Evolutionary conservation across 2,888 invertebrate genomes (phyloP), one percentile per base, ranked within the genome.

Genomic region (Mythimna lalbum): DNA sequence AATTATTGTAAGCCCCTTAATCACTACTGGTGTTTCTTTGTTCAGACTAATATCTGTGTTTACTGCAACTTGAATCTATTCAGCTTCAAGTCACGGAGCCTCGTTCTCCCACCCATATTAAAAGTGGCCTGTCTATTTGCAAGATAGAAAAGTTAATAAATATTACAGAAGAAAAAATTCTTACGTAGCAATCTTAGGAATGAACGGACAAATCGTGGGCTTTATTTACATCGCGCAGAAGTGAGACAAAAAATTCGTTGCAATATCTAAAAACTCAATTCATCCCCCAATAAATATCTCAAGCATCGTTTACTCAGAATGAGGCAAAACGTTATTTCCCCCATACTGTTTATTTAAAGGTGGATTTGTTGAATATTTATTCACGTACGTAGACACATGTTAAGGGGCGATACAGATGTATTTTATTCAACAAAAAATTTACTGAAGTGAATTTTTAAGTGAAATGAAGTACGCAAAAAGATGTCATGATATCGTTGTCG

Each of bases 281-380:
- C 93, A 93, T 93, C 92, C 94, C 90, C 89, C 88, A 93, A 95
- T 96, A 95, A 95, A 96, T 95, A 93, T 95, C 94, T 93, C 91
- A 93, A 94, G 96, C 95, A 91, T 94, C 95, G 95, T 96, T 95
- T 96, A 90, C 92, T 91, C 90, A 88, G 92, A 94, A 94, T 92
- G 93, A 94, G 93, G 92, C 93, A 94, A 95, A 94, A 95, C 91
- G 92, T 90, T 92, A 93, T 92, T 73, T 91, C 93, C 92, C 93
- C 94, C 90, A 91, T 93, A 91, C 92, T 93, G 95, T 95, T 95
- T 95, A 93, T 95, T 94, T 94, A 93, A 94, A 95, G 94, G 95
- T 95, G 95, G 95, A 95, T 95, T 94, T 94, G 93, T 93, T 88
- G 90, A 90, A 93, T 94, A 94, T 95, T 95, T 95, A 95, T 95